Conservation (phyloP, 2,113 vertebrate genomes). For the Numenius arquata region DNA sequence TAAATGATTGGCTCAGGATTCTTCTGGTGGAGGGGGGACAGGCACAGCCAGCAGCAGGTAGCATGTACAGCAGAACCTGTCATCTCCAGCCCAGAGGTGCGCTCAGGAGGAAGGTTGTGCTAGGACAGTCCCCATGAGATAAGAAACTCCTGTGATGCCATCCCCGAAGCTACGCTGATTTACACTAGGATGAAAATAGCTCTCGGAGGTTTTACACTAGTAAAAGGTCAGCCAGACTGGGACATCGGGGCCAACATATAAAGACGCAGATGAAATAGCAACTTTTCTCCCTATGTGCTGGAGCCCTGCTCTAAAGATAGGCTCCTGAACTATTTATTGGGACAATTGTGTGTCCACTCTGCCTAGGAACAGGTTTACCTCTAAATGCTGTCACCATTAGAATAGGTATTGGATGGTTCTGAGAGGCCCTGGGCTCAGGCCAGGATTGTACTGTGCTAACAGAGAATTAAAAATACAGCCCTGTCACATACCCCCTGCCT, state of each 20-base stretch:
- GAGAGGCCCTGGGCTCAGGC: not conserved
- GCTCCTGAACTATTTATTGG: not conserved
- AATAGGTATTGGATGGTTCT: not conserved
- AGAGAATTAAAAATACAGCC: not conserved
- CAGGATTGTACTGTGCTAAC: not conserved
- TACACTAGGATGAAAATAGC: conserved; percentile 38
- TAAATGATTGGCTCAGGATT: not conserved
- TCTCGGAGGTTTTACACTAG: not conserved
- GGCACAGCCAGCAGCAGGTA: not conserved
- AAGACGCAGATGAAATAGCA: not conserved
- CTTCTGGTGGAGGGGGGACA: rapidly evolving
- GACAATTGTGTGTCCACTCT: not conserved
- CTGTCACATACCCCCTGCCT: not conserved
- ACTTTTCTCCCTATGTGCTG: not conserved
- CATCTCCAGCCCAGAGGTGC: not conserved
- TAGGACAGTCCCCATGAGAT: not conserved
- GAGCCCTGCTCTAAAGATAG: conserved; percentile 2
- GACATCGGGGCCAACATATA: not conserved
- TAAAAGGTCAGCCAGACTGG: conserved; percentile 21
- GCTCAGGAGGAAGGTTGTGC: not conserved
- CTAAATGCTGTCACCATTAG: not conserved
- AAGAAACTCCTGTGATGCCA: conserved; percentile 23
- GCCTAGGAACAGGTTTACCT: not conserved
- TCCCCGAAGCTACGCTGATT: not conserved
- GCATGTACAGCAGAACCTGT: not conserved